Percentiles rank a stretch among this genome's conserved stretches.
Evolutionary conservation across 2,113 vertebrate genomes (phyloP).

Genomic region (Rutilus rutilus): DNA sequence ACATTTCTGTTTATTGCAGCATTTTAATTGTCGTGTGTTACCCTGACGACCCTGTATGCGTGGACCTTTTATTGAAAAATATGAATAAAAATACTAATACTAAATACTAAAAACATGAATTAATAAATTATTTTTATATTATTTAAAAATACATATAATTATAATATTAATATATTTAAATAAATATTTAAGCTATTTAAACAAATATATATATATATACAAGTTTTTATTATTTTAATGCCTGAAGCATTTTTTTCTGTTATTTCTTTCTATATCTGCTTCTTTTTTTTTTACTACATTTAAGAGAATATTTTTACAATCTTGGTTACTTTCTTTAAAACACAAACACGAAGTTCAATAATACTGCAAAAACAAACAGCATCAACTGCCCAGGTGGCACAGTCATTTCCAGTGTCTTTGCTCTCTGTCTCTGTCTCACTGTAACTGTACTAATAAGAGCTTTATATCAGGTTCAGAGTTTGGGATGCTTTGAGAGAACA

Average conservation of each 20-base stretch:
- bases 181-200: too few relatives aligned
- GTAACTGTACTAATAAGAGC: slow-evolving; percentile 16
- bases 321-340: background rate
- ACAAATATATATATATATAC: too few relatives aligned
- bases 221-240: background rate
- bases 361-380: background rate
- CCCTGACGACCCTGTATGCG: background rate
- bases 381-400: background rate
- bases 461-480: background rate
- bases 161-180: background rate
- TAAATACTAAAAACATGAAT: background rate
- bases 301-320: background rate
- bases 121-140: background rate
- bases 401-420: background rate
- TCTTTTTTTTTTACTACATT: background rate
- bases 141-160: background rate
- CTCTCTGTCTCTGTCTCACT: background rate
- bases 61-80: background rate
- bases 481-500: background rate
- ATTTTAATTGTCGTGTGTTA: background rate
- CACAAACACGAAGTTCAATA: background rate
- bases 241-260: background rate
- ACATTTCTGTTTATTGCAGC: background rate
- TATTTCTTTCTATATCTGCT: background rate
- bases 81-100: background rate